Conservation (phyloP, 2,797 vertebrate genomes). For the Lepilemur ruficaudatus region DNA sequence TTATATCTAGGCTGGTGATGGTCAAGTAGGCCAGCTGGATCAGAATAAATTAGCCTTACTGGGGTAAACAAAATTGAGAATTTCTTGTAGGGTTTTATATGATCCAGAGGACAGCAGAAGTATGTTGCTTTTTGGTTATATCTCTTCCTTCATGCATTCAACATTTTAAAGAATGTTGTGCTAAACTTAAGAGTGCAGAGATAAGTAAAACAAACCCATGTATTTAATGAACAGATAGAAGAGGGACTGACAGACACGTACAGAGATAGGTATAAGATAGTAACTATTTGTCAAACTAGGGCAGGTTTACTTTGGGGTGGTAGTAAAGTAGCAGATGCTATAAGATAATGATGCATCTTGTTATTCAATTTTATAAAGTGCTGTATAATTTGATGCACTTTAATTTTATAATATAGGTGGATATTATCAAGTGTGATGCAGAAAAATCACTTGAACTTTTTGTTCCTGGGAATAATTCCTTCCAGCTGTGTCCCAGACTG, state of each 20-base stretch:
- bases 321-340: background rate
- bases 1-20: background rate
- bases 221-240: background rate
- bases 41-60: background rate
- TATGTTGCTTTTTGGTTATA: background rate
- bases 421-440: background rate
- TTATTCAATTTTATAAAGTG: background rate
- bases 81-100: background rate
- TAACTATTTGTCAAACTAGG: background rate
- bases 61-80: background rate
- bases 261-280: background rate
- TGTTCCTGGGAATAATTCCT: background rate
- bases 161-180: background rate
- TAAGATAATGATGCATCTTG: background rate
- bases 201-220: background rate
- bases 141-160: background rate
- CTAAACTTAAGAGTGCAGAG: background rate
- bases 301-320: background rate
- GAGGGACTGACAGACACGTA: background rate
- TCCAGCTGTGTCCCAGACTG: background rate
- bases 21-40: background rate
- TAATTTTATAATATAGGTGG: background rate
- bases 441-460: background rate
- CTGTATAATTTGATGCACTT: background rate
- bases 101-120: background rate